Conservation (phyloP, 2,113 vertebrate species). For the Chrysochloris asiatica region DNA sequence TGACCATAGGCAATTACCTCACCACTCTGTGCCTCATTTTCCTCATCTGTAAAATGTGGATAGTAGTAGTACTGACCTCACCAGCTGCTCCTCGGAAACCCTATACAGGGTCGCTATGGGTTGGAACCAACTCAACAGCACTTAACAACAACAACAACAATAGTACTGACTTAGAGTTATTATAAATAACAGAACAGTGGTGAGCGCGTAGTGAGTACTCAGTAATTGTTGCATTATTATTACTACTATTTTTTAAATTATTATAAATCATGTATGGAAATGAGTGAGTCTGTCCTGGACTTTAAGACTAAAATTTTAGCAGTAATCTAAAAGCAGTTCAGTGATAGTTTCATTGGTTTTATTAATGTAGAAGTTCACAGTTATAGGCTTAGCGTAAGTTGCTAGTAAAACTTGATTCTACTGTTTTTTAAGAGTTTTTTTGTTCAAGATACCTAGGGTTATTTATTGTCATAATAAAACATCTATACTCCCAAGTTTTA, state of each 20-base stretch:
- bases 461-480: neutral
- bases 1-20: neutral
- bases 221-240: neutral
- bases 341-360: conserved; percentile 46
- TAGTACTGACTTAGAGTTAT: neutral
- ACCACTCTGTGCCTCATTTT: neutral
- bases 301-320: conserved; percentile 27
- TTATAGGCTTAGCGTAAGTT: neutral
- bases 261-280: conserved; percentile 9
- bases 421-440: neutral
- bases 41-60: conserved; percentile 3
- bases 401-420: neutral
- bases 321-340: neutral
- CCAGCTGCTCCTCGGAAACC: too few relatives aligned
- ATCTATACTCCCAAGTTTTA: too few relatives aligned
- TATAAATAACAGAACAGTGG: neutral
- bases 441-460: neutral
- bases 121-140: too few relatives aligned
- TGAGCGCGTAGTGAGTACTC: neutral
- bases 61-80: neutral
- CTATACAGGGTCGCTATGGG: too few relatives aligned
- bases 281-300: too few relatives aligned
- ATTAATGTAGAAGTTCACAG: neutral
- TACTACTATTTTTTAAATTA: neutral
- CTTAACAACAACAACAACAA: too few relatives aligned